Evolutionary conservation across 2,888 invertebrate genomes (phyloP), one percentile per base, ranked within the genome.

Genomic region (Drosophila eohydei): DNA sequence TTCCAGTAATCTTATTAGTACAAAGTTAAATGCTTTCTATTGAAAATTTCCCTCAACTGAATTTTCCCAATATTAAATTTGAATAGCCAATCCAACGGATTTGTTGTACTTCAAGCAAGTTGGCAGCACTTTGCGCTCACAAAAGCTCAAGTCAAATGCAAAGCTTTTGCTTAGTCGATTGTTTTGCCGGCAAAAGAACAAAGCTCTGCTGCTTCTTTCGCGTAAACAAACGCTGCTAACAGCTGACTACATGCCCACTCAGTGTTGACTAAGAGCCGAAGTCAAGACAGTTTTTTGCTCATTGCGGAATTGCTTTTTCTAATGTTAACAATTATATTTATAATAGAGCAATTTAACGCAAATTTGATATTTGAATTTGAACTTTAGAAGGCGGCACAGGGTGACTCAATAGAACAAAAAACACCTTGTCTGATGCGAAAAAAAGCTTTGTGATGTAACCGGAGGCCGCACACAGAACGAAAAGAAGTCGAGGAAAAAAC

Each of bases 201-300:
- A 64, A 65, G 68, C 67, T 67, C 43, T 44, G 62, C 78, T 74
- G 51, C 54, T 56, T 79, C 68, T 71, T 57, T n/a, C 14, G 50
- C 65, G 63, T 83, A 83, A 85, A 83, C 81, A 83, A 83, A 74
- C 54, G 34, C 50, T 41, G 3, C 3, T 0, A 66, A 57, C 83
- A 85, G 86, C 79, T 85, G 83, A 68, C 58, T n/a, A 3, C 4
- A 28, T 1, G 36, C 9, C 11, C 16, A 7, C 11, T 1, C 1
- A 76, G 80, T 80, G 78, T 71, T 78, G 64, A 28, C 11, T 12
- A 77, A 21, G 44, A 48, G 9, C 2, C 0, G 0, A 59, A 61
- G 32, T 30, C 11, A 4, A 21, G 12, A 0, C 26, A 4, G 5
- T 46, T 62, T 60, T 40, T 60, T 51, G 38, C 58, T 52, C 32